Evolutionary conservation across 2,888 invertebrate species (phyloP).

Genomic region (Hypomecis atomaria): DNA sequence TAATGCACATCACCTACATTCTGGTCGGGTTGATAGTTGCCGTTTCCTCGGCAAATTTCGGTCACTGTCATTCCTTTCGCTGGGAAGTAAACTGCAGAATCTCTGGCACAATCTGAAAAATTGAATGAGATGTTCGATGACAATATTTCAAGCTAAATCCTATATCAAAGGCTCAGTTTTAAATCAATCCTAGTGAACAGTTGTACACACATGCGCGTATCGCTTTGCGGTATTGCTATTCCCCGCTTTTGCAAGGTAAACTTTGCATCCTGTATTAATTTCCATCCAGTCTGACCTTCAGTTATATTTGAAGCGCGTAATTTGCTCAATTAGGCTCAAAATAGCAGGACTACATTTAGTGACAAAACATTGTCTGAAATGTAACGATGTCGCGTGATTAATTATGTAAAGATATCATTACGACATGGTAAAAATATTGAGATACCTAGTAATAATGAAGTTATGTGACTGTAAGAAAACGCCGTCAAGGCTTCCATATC

Average conservation of each 20-base stretch:
- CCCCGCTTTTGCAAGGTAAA: slow-evolving; percentile 7
- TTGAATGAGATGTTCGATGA: slow-evolving; percentile 17
- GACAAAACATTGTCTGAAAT: slow-evolving; percentile 20
- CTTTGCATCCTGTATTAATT: slow-evolving; percentile 18
- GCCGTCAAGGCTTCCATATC: slow-evolving; percentile 46
- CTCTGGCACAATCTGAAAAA: slow-evolving; percentile 86
- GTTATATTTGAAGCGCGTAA: slow-evolving; percentile 15
- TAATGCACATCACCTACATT: slow-evolving; percentile 78
- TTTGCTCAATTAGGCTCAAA: slow-evolving; percentile 16
- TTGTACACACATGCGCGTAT: background rate
- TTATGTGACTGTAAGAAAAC: slow-evolving; percentile 41
- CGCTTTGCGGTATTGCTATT: slow-evolving; percentile 1
- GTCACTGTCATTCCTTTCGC: slow-evolving; percentile 75
- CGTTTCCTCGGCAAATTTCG: slow-evolving; percentile 80
- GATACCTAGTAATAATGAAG: slow-evolving; percentile 26
- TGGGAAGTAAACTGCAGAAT: slow-evolving; percentile 78
- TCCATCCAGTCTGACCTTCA: slow-evolving; percentile 15
- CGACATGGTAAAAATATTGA: slow-evolving; percentile 5
- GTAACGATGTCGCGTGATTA: slow-evolving; percentile 24
- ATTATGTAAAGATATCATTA: slow-evolving; percentile 19
- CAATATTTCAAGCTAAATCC: background rate
- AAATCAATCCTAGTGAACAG: too few species aligned
- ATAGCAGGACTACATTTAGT: slow-evolving; percentile 11
- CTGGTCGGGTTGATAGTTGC: slow-evolving; percentile 85
- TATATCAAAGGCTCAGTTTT: background rate